Evolutionary conservation across 2,797 vertebrate species (phyloP).

Genomic region (Enteromius anoplus): DNA sequence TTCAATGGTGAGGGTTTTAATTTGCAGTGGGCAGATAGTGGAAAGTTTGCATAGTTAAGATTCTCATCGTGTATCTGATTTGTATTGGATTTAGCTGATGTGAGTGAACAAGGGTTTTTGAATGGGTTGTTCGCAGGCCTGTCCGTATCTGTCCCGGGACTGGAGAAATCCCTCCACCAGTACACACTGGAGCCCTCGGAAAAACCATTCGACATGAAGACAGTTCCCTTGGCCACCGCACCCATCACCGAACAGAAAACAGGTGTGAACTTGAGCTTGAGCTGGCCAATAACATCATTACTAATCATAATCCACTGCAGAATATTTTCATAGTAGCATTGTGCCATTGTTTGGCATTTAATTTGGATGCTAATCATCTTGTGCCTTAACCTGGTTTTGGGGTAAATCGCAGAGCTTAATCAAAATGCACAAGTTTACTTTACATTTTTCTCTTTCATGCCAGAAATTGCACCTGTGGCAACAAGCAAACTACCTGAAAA

Average conservation of each 20-base stretch:
- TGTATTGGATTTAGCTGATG: not conserved
- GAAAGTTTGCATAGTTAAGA: not conserved
- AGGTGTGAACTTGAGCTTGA: conserved; percentile 70
- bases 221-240: conserved; percentile 87
- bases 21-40: no score
- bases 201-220: conserved; percentile 94
- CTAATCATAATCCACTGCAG: not conserved
- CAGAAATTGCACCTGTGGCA: conserved; percentile 85
- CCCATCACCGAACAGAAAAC: conserved; percentile 90
- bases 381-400: not conserved
- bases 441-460: not conserved
- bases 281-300: not conserved
- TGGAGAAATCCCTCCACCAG: conserved; percentile 96
- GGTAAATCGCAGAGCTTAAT: not conserved
- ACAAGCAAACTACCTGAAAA: conserved; percentile 89
- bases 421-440: not conserved
- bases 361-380: not conserved
- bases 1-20: conserved; percentile 85
- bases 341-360: not conserved
- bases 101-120: not conserved
- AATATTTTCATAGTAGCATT: not conserved
- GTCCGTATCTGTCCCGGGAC: conserved; percentile 90
- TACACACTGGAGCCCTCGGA: conserved; percentile 94
- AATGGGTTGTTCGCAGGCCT: conserved; percentile 76
- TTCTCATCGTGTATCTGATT: not conserved